Percentiles rank a stretch among this genome's conserved stretches.
Evolutionary conservation across 2,888 invertebrate genomes (phyloP).

Genomic region (Drosophila formosana): DNA sequence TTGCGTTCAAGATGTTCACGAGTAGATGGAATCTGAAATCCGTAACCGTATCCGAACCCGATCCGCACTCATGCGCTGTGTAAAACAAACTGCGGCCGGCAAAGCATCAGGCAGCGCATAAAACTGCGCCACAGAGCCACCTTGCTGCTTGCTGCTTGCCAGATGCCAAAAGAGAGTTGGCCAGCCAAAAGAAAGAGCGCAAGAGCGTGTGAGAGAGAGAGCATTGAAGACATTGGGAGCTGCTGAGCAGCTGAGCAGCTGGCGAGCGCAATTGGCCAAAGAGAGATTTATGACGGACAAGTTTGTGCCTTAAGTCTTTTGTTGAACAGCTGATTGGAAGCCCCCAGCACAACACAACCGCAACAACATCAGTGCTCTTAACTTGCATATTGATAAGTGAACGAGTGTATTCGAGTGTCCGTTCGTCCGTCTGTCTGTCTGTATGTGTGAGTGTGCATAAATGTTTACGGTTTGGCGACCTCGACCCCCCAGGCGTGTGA

Average conservation of each 20-base stretch:
- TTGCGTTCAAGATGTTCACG: conserved; percentile 14
- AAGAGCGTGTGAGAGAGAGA: conserved; percentile 23
- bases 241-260: conserved; percentile 3
- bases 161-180: conserved; percentile 50
- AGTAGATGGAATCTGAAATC: conserved; percentile 18
- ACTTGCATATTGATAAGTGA: conserved; percentile 70
- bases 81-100: conserved; percentile 81
- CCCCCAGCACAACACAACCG: conserved; percentile 25
- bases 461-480: conserved; percentile 76
- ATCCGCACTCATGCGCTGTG: conserved; percentile 76
- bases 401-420: background rate
- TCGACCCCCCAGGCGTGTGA: conserved; percentile 75
- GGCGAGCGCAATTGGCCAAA: conserved; percentile 45
- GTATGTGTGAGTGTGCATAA: conserved; percentile 39
- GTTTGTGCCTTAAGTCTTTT: conserved; percentile 76
- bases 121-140: conserved; percentile 69
- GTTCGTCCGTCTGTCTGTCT: conserved; percentile 4
- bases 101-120: conserved; percentile 75
- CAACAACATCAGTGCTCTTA: conserved; percentile 35
- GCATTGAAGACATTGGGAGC: background rate
- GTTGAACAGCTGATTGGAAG: conserved; percentile 74
- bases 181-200: conserved; percentile 26
- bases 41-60: conserved; percentile 57
- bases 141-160: conserved; percentile 41
- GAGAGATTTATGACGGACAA: conserved; percentile 76